phyloP scores from a whole-genome alignment of 1,140 invertebrate genomes.

The Drosophila eugracilis region DNA sequence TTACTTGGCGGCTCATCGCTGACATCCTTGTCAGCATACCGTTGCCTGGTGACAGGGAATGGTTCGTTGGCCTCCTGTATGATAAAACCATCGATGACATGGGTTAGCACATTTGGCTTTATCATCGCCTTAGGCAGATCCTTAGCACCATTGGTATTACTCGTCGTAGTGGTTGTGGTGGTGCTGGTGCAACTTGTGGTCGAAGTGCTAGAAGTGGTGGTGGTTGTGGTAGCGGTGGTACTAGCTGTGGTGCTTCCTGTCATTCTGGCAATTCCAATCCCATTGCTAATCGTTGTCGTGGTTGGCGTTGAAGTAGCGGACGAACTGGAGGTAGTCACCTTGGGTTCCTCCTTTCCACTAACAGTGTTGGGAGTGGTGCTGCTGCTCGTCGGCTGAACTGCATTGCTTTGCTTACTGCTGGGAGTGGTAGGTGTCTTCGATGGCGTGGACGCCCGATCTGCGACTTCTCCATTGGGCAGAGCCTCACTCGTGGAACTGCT shows the following conservation, averaged over 20 bases:
- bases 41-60: conserved; percentile 91
- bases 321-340: conserved; percentile 65
- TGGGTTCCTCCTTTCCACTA: conserved; percentile 60
- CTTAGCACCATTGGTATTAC: conserved; percentile 85
- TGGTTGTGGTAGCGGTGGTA: conserved; percentile 21
- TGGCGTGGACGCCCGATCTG: conserved; percentile 68
- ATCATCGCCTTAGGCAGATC: conserved; percentile 96
- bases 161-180: conserved; percentile 18
- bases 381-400: conserved; percentile 54
- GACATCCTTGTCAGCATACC: conserved; percentile 85
- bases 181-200: conserved; percentile 27
- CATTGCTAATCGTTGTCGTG: conserved; percentile 38
- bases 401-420: conserved; percentile 66
- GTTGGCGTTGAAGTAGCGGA: conserved; percentile 72
- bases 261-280: conserved; percentile 28
- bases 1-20: conserved; percentile 89
- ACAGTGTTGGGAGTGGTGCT: conserved; percentile 59
- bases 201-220: conserved; percentile 14
- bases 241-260: conserved; percentile 2
- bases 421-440: conserved; percentile 75
- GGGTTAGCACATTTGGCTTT: conserved; percentile 97
- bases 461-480: conserved; percentile 51
- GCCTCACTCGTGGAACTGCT: conserved; percentile 52
- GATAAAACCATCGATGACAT: conserved; percentile 98
- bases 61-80: conserved; percentile 97